Evolutionary conservation across 2,888 invertebrate genomes (phyloP), one percentile per base, ranked within the genome.

Genomic region (Oligia latruncula): DNA sequence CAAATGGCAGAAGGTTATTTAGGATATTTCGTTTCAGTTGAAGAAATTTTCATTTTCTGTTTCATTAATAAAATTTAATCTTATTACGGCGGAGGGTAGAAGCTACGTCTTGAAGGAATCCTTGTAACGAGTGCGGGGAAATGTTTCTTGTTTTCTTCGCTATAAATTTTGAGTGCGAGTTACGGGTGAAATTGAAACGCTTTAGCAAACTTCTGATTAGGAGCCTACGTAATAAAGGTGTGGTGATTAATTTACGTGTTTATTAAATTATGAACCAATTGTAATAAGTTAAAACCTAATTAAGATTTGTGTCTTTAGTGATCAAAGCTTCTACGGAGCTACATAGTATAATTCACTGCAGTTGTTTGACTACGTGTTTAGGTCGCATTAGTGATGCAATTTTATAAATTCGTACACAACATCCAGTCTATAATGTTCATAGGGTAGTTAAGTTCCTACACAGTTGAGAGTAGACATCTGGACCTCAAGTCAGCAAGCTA

Each of bases 11-110:
- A 94, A 94, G 94, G 93, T 93, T 93, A 95, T 95, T 94, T 93
- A 92, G 93, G 89, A 91, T 94, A 95, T 95, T 93, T 90, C 90
- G 89, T 93, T 94, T 92, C 91, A 89, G 90, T 90, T 92, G 89
- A 92, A 92, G 92, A 94, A 94, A 95, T 95, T 94, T 94, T 93
- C 92, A 95, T 95, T 95, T 96, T 96, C 94, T 94, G 94, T 96
- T 96, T 95, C 95, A 95, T 96, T 95, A 95, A 94, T 95, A 94
- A 94, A 95, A 95, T 95, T 95, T 94, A 94, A 96, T 95, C 94
- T 94, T 94, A 95, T 95, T 94, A 95, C 92, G 91, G 90, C 85
- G 87, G 90, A 92, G 90, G 92, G 92, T 92, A 91, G 90, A 89
- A 92, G 93, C 91, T 93, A 93, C 93, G 93, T 94, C 93, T 94